A percentile compares a stretch with the other conserved stretches of the same genome.
These are phyloP conservation scores for Chelonus formosanus DNA, from an alignment of 2,888 invertebrate species.

Conservation along the genomic window DNA sequence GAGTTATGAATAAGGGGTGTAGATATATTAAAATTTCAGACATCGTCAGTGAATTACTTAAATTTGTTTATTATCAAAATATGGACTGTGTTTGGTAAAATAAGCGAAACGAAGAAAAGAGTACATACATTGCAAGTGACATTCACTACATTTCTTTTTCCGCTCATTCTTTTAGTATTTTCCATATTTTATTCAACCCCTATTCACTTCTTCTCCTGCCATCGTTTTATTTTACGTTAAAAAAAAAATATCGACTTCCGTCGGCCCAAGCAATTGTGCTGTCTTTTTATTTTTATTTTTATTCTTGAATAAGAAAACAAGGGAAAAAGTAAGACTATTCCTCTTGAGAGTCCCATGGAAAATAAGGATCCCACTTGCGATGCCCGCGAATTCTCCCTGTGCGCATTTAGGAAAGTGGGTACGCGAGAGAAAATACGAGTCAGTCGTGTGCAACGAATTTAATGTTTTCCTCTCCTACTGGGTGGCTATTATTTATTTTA, in stretches of 20 bases:
- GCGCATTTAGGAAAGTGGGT: conserved; percentile 21
- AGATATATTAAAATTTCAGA: no score
- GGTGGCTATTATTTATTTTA: neutral
- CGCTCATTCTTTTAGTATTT: neutral
- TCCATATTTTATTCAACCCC: conserved; percentile 26
- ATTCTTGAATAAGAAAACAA: conserved; percentile 21
- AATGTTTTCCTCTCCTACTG: conserved; percentile 8
- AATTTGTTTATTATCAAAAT: no score
- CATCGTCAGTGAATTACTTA: no score
- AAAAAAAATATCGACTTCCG: conserved; percentile 11
- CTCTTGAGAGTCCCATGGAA: conserved; percentile 10
- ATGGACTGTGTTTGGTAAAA: no score
- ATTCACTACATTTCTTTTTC: conserved; percentile 10
- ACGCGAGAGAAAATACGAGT: conserved; percentile 15
- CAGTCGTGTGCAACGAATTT: conserved; percentile 8
- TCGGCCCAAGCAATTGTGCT: conserved; percentile 4
- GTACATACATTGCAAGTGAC: conserved; percentile 21
- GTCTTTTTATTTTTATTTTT: conserved; percentile 6
- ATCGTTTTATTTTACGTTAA: conserved; percentile 1
- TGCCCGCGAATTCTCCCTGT: conserved; percentile 22
- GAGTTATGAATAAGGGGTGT: no score
- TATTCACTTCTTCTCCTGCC: neutral
- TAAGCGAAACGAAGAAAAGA: neutral
- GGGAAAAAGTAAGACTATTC: conserved; percentile 15
- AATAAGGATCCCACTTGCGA: conserved; percentile 30